These are phyloP conservation scores for Phragmatobia fuliginosa DNA, from an alignment of 2,888 invertebrate genomes.

Conservation along the genomic window DNA sequence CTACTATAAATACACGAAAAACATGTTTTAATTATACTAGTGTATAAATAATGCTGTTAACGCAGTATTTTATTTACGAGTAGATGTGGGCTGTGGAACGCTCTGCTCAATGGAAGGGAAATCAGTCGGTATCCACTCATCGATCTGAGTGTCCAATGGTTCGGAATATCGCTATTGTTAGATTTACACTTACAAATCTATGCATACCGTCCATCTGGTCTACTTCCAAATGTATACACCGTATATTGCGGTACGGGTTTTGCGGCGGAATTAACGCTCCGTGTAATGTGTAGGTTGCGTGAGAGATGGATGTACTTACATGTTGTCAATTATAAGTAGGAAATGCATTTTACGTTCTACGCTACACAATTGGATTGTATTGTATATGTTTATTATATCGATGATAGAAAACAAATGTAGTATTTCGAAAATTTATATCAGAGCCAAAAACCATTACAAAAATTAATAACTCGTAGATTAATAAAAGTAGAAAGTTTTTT, in stretches of 20 bases:
- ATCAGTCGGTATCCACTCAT: slow-evolving; percentile 67
- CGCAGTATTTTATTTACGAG: slow-evolving; percentile 44
- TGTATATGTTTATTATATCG: too few relatives aligned
- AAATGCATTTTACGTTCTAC: background rate
- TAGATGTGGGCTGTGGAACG: slow-evolving; percentile 39
- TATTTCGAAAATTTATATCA: too few relatives aligned
- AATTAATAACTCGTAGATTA: too few relatives aligned
- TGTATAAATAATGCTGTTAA: slow-evolving; percentile 39
- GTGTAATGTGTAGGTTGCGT: background rate
- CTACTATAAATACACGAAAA: slow-evolving; percentile 2
- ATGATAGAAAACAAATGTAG: too few relatives aligned
- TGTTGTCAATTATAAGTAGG: background rate
- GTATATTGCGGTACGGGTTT: slow-evolving; percentile 12
- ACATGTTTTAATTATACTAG: slow-evolving; percentile 4
- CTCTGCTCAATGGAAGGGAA: slow-evolving; percentile 66
- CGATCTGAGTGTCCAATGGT: slow-evolving; percentile 68
- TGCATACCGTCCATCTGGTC: slow-evolving; percentile 33
- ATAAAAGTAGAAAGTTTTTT: too few relatives aligned
- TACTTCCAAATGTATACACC: slow-evolving; percentile 10
- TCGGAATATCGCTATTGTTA: slow-evolving; percentile 73
- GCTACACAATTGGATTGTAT: too few relatives aligned
- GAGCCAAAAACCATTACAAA: too few relatives aligned
- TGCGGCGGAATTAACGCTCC: slow-evolving; percentile 4
- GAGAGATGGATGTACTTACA: background rate
- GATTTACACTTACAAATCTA: slow-evolving; percentile 69